Base-by-base conservation (phyloP, 1,140 invertebrate species). In the Telenomus remus region DNA sequence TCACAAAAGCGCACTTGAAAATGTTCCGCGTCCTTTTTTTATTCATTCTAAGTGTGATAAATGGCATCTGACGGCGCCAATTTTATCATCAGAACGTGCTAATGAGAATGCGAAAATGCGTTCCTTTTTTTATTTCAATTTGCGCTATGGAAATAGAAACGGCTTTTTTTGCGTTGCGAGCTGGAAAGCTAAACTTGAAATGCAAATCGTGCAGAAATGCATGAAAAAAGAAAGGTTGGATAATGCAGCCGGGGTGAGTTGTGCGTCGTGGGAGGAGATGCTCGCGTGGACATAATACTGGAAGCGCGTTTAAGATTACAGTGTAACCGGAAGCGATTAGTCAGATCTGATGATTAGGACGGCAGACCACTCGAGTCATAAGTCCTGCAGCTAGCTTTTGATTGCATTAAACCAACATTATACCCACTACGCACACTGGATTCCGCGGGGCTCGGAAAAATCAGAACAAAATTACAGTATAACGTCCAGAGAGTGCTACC, bases 301-400 rank as follows among this genome's bases (percentile, higher is more conserved):
- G 76, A 82, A 82, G 79, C 71, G 68, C 71, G 68, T 78, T 80
- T 64, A 46, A 49, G 34, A 56, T 70, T 71, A 64, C 70, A 55
- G 15, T 51, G 57, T 76, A 74, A 82, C 80, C 79, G 81, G 81
- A 82, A 83, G 76, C 81, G 81, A 82, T 82, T 80, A 82, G 80
- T 79, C 78, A 69, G 81, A 82, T 83, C 79, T 79, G 78, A 80
- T 79, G 81, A 82, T 82, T 74, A 80, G 76, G 79, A 74, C 79
- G 68, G 78, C 78, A 76, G 78, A 73, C 71, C 69, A 27, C 60
- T 48, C 51, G 33, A 68, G 54, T 56, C 49, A 50, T 50, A 61
- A 66, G 60, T 55, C 55, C 53, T 27, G 55, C 16, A 73, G 59
- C 56, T 42, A 37, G 64, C 51, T 69, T 66, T 81, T 76, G 74